Base-by-base conservation (phyloP, 2,113 vertebrate species). In the Eulacestoma nigropectus region DNA sequence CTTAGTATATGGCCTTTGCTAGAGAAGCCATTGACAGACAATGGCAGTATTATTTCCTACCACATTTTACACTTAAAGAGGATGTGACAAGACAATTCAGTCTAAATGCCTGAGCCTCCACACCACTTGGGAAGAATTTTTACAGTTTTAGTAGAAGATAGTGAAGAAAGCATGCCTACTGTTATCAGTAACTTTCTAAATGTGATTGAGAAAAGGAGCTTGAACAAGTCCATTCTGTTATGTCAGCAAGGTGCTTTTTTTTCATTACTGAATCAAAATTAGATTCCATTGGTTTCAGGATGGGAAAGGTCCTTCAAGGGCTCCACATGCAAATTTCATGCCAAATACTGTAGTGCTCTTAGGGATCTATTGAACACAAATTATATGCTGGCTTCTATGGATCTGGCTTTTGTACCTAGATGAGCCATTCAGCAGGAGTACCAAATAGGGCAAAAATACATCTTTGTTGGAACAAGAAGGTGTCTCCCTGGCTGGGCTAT, bases 291-390 rank as follows among this genome's bases (percentile, higher is more conserved):
- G 10, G 23, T 92, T 94, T 59, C 76, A 94, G 91, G 55, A 93
- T 73, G 39, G 47, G 73, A 55, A 70, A 95, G 39, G 23, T 62
- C 75, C 50, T 92, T 88, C 60, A 73, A 80, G 91, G 70, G 55
- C 80, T 90, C 79, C 74, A 63, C 52, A 37, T 72, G 29, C n/a
- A 94, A 85, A 93, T 95, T 59, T 80, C 75, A 49, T 75, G 72
- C 77, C 73, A 95, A 90, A 95, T 94, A 29, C 52, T 86, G 59
- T 90, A 95, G 75, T 73, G 86, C 81, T 86, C 60, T 74, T 68
- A 44, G 39, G 42, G 50, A 68, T 89, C 83, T 96, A 90, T 96
- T 97, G 73, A 96, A 79, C 57, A 94, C 75, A 97, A 97, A 95
- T 94, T 92, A 95, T 62, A 70, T 9, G 11, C 82, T 94, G 84